Percentiles rank a stretch among this genome's conserved stretches.
Evolutionary conservation across 2,113 vertebrate species (phyloP).

Genomic region (Epinephelus lanceolatus): DNA sequence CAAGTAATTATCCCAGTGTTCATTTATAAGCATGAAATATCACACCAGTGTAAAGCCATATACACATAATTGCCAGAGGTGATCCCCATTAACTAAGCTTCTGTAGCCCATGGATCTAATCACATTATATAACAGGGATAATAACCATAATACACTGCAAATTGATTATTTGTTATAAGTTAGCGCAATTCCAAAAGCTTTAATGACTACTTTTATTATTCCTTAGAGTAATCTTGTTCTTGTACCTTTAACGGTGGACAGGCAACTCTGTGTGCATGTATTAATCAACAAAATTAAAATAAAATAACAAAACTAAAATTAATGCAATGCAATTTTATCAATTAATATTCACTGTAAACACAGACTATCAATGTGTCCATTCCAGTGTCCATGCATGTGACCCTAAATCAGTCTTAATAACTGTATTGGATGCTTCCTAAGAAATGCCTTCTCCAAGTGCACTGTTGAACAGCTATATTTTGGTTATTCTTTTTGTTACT

Average conservation of each 20-base stretch:
- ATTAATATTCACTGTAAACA: neutral
- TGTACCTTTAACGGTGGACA: neutral
- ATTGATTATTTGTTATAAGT: neutral
- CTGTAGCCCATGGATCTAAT: neutral
- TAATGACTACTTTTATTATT: neutral
- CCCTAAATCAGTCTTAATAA: neutral
- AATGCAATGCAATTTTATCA: no score
- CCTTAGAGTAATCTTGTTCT: neutral
- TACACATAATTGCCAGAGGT: neutral
- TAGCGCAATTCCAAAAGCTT: neutral
- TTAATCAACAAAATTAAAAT: neutral
- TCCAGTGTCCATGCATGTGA: neutral
- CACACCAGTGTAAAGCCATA: neutral
- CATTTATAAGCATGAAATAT: neutral
- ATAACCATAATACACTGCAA: neutral
- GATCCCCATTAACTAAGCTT: neutral
- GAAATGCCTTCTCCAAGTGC: neutral
- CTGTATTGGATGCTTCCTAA: neutral
- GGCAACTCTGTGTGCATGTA: neutral
- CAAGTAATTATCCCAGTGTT: neutral
- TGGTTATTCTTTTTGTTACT: no score
- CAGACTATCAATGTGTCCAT: neutral
- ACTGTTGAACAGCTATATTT: neutral
- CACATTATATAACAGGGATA: constrained; percentile 2
- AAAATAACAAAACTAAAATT: neutral